Evolutionary conservation across 2,113 vertebrate species (phyloP), one percentile per base, ranked within the genome.

Genomic region (Anolis sagrei): DNA sequence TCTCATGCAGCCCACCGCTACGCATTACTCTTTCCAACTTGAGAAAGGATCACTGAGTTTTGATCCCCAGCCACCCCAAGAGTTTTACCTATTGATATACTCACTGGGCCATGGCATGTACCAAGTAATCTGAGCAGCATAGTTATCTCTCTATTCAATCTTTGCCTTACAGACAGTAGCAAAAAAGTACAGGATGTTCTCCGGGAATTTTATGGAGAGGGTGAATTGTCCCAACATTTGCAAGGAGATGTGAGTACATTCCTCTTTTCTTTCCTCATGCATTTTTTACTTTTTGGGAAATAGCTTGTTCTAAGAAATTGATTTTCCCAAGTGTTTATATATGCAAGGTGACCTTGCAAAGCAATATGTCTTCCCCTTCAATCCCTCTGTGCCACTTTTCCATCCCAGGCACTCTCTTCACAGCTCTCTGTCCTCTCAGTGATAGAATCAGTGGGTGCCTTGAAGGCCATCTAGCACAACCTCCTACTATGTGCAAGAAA

Each of bases 131-230:
- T 25, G 27, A 39, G 32, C 5, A n/a, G 36, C 4, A 18, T 64
- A 62, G 72, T 69, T 61, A 39, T 11, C 84, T 79, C 49, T 34
- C 23, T 77, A 49, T 13, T 29, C 19, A 18, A 7, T 51, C 86
- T 85, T 90, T 87, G 75, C 61, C 54, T 36, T 21, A 16, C 95
- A 99, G 98, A 99, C 94, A 97, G 97, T 94, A 97, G 94, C 93
- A 89, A 96, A 94, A 98, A 97, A 92, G 98, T 99, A 93, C 98
- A 97, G 89, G 97, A 98, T 77, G 98, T 99, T 76, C 95, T 98
- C 92, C 95, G 93, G 93, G 96, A 98, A 83, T 98, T 98, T 77
- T 93, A 96, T 6, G 95, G 95, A 82, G 95, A 97, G 70, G 97
- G 97, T 23, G 85, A 93, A 1, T 93, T 98, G 94, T 94, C 96